These are phyloP conservation scores for Drosophila littoralis DNA, from an alignment of 1,140 invertebrate genomes.

Conservation along the genomic window DNA sequence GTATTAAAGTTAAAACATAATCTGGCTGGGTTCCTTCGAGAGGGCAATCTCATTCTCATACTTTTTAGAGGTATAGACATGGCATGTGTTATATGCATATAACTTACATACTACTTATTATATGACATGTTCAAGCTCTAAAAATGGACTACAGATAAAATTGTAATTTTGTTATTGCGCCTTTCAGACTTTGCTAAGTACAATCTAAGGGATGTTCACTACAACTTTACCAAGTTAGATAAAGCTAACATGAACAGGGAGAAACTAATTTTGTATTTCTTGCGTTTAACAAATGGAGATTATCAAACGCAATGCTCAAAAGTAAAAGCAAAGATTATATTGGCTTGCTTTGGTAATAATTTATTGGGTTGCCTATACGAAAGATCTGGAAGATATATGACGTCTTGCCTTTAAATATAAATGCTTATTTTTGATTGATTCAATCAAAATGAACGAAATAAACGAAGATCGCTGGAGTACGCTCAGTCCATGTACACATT, in stretches of 20 bases:
- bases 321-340: constrained; percentile 8
- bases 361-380: constrained; percentile 67
- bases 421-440: constrained; percentile 82
- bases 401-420: constrained; percentile 52
- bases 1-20: too few relatives aligned
- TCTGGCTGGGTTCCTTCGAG: too few relatives aligned
- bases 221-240: too few relatives aligned
- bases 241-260: too few relatives aligned
- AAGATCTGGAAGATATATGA: constrained; percentile 57
- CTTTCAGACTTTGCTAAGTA: neutral
- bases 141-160: too few relatives aligned
- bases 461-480: constrained; percentile 44
- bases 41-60: too few relatives aligned
- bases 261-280: neutral
- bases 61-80: too few relatives aligned
- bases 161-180: too few relatives aligned
- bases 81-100: too few relatives aligned
- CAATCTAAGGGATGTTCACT: too few relatives aligned
- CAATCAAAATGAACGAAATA: constrained; percentile 76
- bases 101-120: too few relatives aligned
- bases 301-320: neutral
- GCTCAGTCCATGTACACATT: constrained; percentile 32
- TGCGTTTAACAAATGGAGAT: neutral
- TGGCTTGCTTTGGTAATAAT: constrained; percentile 72
- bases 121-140: too few relatives aligned